Evolutionary conservation across 1,140 invertebrate genomes (phyloP).

Genomic region (Zaprionus lachaisei): DNA sequence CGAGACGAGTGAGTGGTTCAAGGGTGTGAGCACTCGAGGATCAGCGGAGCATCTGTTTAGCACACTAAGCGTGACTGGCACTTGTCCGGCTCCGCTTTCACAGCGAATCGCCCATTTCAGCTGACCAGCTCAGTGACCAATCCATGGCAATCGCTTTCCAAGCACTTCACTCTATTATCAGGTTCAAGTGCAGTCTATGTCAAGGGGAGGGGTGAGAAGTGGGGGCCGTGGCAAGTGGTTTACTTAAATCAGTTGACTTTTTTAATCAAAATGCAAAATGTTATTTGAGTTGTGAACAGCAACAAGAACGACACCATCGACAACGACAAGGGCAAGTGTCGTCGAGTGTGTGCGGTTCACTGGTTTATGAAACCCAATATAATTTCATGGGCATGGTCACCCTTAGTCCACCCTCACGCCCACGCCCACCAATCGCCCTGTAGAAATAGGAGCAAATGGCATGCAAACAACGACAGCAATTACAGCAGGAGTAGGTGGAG

Average conservation of each 20-base stretch:
- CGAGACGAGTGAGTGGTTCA: slow-evolving; percentile 10
- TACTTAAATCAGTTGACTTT: slow-evolving; percentile 40
- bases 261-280: slow-evolving; percentile 72
- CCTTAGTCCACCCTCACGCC: no score
- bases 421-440: neutral
- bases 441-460: slow-evolving; percentile 17
- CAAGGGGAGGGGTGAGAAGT: no score
- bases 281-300: slow-evolving; percentile 45
- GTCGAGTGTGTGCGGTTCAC: slow-evolving; percentile 38
- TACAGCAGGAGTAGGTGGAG: slow-evolving; percentile 32
- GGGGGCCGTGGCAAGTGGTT: neutral
- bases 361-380: slow-evolving; percentile 57
- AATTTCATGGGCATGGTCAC: slow-evolving; percentile 55
- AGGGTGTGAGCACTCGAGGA: neutral
- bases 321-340: slow-evolving; percentile 31
- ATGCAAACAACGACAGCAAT: slow-evolving; percentile 52
- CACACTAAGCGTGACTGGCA: slow-evolving; percentile 48
- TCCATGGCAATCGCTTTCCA: slow-evolving; percentile 55
- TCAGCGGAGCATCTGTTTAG: slow-evolving; percentile 59
- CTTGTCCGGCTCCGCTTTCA: slow-evolving; percentile 25
- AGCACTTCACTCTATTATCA: slow-evolving; percentile 49
- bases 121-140: neutral
- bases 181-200: slow-evolving; percentile 26
- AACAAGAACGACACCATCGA: slow-evolving; percentile 25
- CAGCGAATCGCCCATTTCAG: slow-evolving; percentile 26